Conservation (phyloP, 2,797 vertebrate species). For the Schizothorax lantsangensis region DNA sequence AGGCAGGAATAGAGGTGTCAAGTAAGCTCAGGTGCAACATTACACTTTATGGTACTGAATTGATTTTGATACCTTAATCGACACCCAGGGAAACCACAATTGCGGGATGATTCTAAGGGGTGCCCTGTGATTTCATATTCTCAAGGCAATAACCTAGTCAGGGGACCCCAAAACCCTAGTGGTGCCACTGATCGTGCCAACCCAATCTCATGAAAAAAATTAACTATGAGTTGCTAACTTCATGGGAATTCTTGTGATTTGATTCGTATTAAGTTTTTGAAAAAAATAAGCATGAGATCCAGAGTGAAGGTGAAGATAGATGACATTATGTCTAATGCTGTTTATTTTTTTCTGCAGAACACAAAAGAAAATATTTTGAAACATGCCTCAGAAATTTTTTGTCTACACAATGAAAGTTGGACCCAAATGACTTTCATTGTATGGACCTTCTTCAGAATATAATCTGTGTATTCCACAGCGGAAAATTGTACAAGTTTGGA, state of each 20-base stretch:
- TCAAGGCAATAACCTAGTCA: background rate
- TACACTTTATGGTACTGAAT: constrained; percentile 6
- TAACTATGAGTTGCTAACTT: background rate
- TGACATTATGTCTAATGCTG: background rate
- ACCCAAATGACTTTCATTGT: background rate
- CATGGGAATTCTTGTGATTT: background rate
- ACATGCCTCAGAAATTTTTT: background rate
- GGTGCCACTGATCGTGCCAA: background rate
- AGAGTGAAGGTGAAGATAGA: background rate
- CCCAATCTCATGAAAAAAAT: background rate
- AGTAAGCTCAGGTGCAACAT: constrained; percentile 2
- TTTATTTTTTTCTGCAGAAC: background rate
- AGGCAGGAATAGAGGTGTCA: constrained; percentile 11
- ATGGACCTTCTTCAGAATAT: background rate
- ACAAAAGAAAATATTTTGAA: background rate
- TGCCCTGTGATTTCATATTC: background rate
- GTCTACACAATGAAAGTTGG: background rate
- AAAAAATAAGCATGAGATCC: background rate
- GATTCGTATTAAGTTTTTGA: background rate
- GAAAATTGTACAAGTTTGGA: background rate
- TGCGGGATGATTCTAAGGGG: background rate
- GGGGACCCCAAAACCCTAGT: background rate
- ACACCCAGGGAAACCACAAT: background rate
- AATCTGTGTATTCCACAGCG: background rate
- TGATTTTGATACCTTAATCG: background rate